phyloP scores from a whole-genome alignment of 2,797 vertebrate genomes.

The Sebastes matsubarae region DNA sequence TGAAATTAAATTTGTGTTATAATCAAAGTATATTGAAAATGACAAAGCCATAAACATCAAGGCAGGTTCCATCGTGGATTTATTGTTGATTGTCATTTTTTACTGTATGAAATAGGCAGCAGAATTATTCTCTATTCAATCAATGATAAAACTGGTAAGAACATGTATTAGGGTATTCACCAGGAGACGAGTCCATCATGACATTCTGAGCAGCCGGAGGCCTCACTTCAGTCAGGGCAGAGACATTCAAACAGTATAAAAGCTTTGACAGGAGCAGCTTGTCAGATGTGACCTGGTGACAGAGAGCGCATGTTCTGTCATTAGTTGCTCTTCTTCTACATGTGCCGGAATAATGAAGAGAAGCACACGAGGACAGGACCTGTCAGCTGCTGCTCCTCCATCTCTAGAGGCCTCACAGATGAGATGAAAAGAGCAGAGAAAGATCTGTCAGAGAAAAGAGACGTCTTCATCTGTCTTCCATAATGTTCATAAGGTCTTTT shows the following conservation, averaged over 20 bases:
- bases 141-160: background rate
- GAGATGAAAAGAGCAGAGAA: background rate
- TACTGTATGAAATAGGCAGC: background rate
- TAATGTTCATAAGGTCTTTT: background rate
- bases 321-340: slow-evolving; percentile 22
- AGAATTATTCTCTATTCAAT: background rate
- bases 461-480: background rate
- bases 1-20: too few species aligned
- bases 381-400: slow-evolving; percentile 23
- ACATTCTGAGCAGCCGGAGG: background rate
- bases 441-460: background rate
- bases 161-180: background rate
- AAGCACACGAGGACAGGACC: slow-evolving; percentile 1
- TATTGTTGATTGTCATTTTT: background rate
- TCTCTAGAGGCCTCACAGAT: background rate
- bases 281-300: slow-evolving; percentile 38
- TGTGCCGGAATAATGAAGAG: slow-evolving; percentile 26
- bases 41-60: too few species aligned
- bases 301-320: slow-evolving; percentile 23
- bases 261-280: slow-evolving; percentile 45
- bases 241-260: slow-evolving; percentile 7
- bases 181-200: background rate
- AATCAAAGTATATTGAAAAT: too few species aligned
- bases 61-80: too few species aligned
- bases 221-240: background rate